Percentiles rank a stretch among this genome's conserved stretches.
Evolutionary conservation across 2,888 invertebrate species (phyloP).

Genomic region (Teleogryllus oceanicus): DNA sequence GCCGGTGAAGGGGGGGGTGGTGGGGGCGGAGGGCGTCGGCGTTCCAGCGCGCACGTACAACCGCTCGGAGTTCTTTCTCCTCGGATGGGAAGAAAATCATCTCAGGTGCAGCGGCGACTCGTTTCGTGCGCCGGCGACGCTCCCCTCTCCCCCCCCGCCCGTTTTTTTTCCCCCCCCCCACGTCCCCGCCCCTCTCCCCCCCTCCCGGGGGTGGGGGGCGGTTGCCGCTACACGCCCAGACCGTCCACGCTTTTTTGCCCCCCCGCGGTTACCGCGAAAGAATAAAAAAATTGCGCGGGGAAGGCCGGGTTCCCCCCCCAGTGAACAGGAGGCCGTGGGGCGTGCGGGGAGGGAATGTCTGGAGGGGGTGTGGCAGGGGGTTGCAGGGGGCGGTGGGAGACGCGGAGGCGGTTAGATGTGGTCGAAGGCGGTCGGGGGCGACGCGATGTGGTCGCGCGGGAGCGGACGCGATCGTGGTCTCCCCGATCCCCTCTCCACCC

Average conservation of each 20-base stretch:
- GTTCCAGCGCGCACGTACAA: background rate
- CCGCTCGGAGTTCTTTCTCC: background rate
- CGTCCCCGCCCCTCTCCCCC: no score
- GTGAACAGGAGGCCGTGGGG: background rate
- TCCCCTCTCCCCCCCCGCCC: no score
- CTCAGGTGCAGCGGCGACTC: background rate
- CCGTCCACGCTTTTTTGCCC: background rate
- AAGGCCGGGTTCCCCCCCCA: background rate
- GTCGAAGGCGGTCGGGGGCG: no score
- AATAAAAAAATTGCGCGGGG: background rate
- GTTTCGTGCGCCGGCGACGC: no score
- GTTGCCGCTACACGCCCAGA: slow-evolving; percentile 18
- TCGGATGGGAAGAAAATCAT: background rate
- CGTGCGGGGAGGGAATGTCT: background rate
- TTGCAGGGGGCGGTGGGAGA: background rate
- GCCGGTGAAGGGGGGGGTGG: background rate
- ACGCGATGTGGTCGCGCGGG: no score
- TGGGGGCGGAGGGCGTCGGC: background rate
- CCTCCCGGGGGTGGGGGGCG: background rate
- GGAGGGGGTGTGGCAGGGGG: background rate
- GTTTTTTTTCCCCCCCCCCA: no score
- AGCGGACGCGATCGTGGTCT: no score
- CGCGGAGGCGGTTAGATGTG: no score
- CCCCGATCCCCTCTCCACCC: no score
- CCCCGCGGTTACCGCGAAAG: background rate